These are phyloP conservation scores for Petrocephalus microphthalmus DNA, from an alignment of 2,113 vertebrate species.

Conservation along the genomic window DNA sequence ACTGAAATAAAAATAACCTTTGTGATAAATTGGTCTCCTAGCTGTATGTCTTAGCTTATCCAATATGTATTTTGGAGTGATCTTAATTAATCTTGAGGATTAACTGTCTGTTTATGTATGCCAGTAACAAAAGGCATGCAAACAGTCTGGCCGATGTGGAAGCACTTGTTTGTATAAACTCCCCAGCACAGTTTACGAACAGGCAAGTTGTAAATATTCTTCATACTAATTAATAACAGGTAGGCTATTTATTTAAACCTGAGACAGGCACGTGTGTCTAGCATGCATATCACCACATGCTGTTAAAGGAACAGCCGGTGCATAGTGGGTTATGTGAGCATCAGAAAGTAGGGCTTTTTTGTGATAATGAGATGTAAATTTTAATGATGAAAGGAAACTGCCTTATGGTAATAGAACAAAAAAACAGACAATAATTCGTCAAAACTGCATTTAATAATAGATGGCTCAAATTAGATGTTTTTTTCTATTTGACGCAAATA, in stretches of 20 bases:
- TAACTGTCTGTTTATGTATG: background rate
- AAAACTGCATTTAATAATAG: background rate
- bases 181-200: background rate
- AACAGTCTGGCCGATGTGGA: background rate
- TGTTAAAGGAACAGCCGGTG: background rate
- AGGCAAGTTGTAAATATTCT: background rate
- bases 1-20: background rate
- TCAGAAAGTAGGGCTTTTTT: background rate
- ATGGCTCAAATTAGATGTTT: background rate
- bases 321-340: background rate
- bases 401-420: background rate
- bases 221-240: background rate
- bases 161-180: background rate
- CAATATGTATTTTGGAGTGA: background rate
- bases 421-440: background rate
- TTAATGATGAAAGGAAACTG: slow-evolving; percentile 4
- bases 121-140: background rate
- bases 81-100: background rate
- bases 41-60: background rate
- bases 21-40: background rate
- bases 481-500: background rate
- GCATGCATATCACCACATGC: background rate
- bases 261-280: background rate
- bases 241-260: background rate
- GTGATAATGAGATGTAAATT: slow-evolving; percentile 9